A percentile compares a stretch with the other conserved stretches of the same genome.
Conservation (phyloP, 2,113 vertebrate genomes). For the Chunga burmeisteri region DNA sequence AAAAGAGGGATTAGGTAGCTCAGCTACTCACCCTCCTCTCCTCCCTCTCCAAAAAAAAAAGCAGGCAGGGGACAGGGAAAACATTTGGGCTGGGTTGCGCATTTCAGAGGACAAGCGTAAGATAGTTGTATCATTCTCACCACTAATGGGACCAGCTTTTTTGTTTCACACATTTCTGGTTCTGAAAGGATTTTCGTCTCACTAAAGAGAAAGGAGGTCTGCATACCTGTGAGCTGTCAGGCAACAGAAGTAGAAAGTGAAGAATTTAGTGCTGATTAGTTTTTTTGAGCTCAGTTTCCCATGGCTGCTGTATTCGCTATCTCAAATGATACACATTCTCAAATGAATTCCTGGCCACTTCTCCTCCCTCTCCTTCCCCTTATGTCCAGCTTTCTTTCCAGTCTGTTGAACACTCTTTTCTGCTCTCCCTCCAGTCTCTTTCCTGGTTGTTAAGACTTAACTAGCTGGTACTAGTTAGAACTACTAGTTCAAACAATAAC, state of each 20-base stretch:
- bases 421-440: background rate
- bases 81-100: background rate
- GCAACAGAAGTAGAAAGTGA: background rate
- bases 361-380: background rate
- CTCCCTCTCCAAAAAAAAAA: accelerated
- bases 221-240: background rate
- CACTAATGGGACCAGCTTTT: background rate
- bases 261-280: background rate
- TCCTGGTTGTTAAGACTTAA: background rate
- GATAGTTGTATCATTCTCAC: background rate
- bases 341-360: background rate
- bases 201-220: background rate
- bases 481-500: background rate
- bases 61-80: accelerated
- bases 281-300: background rate
- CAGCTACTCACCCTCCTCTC: background rate
- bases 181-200: background rate
- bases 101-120: background rate
- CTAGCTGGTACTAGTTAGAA: background rate
- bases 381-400: background rate
- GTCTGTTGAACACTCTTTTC: background rate
- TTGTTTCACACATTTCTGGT: background rate
- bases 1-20: background rate
- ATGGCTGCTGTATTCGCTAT: background rate
- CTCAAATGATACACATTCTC: background rate